Conservation (phyloP, 2,113 vertebrate genomes). For the Mastomys natalensis region DNA sequence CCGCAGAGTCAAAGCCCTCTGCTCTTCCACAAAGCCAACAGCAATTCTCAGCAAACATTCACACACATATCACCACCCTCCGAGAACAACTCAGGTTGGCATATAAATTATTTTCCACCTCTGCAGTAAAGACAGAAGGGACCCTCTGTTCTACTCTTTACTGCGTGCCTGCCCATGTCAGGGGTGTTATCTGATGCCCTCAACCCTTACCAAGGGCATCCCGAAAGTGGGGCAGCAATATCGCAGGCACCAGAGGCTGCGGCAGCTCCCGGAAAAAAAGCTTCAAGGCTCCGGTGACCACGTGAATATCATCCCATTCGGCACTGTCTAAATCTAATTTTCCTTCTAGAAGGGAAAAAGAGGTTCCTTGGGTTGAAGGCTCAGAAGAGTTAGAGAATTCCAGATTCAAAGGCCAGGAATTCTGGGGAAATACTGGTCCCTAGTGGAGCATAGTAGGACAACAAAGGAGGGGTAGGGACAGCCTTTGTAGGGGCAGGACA, state of each 20-base stretch:
- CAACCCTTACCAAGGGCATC: conserved; percentile 76
- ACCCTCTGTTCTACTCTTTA: conserved; percentile 10
- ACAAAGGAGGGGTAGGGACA: not conserved
- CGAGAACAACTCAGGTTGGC: not conserved
- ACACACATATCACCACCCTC: not conserved
- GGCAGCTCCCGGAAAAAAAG: conserved; percentile 96
- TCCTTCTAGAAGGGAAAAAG: conserved; percentile 86
- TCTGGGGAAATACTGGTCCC: not conserved
- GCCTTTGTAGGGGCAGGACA: not conserved
- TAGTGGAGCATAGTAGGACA: not conserved
- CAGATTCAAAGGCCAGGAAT: not conserved
- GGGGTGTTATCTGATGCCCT: not conserved
- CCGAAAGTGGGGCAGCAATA: conserved; percentile 73
- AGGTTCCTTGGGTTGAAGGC: not conserved
- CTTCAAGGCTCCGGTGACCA: conserved; percentile 94
- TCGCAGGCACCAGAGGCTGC: conserved; percentile 90
- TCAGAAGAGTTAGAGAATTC: not conserved
- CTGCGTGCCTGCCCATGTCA: not conserved
- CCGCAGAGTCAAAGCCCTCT: not conserved
- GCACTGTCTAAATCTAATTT: conserved; percentile 91
- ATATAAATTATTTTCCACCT: conserved; percentile 3
- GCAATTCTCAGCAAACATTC: conserved; percentile 14
- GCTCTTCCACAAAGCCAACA: not conserved
- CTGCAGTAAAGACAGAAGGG: not conserved
- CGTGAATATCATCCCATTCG: conserved; percentile 95